Evolutionary conservation across 2,113 vertebrate species (phyloP).

Genomic region (Equus quagga): DNA sequence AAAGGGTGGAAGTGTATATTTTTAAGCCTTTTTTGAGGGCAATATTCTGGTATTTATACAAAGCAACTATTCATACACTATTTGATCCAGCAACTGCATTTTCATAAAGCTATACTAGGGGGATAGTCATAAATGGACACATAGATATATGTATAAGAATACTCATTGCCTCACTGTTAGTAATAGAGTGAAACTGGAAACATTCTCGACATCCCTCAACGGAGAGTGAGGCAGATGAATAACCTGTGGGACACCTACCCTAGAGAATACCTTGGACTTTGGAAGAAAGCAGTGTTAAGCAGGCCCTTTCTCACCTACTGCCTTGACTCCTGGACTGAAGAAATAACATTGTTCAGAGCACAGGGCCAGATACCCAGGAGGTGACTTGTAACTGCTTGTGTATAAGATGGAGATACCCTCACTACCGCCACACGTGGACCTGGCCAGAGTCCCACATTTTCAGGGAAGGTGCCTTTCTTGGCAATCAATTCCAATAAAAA

Average conservation of each 20-base stretch:
- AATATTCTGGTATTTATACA: conserved; percentile 20
- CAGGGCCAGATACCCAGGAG: not conserved
- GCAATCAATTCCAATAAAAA: conserved; percentile 14
- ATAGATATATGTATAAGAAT: not conserved
- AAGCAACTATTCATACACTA: not conserved
- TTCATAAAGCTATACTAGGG: conserved; percentile 7
- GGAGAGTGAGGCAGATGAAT: not conserved
- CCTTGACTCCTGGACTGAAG: not conserved
- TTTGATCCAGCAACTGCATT: not conserved
- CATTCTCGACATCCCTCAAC: not conserved
- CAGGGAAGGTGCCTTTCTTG: not conserved
- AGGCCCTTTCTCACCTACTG: not conserved
- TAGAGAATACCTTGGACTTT: not conserved
- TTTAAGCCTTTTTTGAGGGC: not conserved
- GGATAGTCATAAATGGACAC: not conserved
- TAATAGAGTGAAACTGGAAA: not conserved
- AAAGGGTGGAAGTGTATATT: not conserved
- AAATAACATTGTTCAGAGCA: not conserved
- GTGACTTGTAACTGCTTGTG: not conserved
- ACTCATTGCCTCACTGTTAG: not conserved
- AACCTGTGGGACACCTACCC: not conserved
- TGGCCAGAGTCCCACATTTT: not conserved
- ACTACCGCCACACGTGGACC: not conserved
- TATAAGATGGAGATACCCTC: not conserved
- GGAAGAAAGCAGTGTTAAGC: not conserved